Evolutionary conservation across 2,888 invertebrate genomes (phyloP), one percentile per base, ranked within the genome.

Genomic region (Deilephila porcellus): DNA sequence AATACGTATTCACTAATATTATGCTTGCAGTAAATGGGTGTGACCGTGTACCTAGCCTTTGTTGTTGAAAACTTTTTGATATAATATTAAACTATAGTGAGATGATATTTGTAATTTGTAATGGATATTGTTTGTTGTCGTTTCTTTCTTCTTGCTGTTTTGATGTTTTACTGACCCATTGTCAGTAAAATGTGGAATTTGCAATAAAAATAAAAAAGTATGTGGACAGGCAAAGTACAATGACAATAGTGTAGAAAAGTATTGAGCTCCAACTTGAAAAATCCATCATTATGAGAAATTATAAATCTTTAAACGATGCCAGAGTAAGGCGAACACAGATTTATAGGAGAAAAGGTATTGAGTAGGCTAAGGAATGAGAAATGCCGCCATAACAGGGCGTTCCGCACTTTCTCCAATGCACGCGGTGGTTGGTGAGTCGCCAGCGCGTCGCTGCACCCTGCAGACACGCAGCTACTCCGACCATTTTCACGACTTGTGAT

Each of bases 371-470:
- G 90, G 91, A 90, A 91, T 92, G 90, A 92, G 92, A 91, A 92
- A 92, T 90, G 87, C 87, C 84, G 88, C 90, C 89, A 89, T 90
- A 91, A 91, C 90, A 91, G 92, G 92, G 91, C 90, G 88, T 88
- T 85, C 89, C 86, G 83, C 84, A 92, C 93, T 93, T 93, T 93
- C 93, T 88, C 92, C 87, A 67, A 67, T 34, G 63, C 20, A 45
- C 67, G 67, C 52, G 75, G 81, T 76, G 80, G 80, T 79, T 77
- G 75, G 74, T 75, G 62, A 74, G 76, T 20, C 60, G 67, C 14
- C 52, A 11, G 45, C 52, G 83, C 82, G 86, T 86, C 86, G 82
- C 80, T 75, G 78, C 82, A 87, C 87, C 86, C 87, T 87, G 81
- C 83, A 80, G 80, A 76, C 81, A 78, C 78, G 80, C 81, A 81